These are phyloP conservation scores for Sorex maritimensis DNA, from an alignment of 2,797 vertebrate genomes.

Conservation along the genomic window DNA sequence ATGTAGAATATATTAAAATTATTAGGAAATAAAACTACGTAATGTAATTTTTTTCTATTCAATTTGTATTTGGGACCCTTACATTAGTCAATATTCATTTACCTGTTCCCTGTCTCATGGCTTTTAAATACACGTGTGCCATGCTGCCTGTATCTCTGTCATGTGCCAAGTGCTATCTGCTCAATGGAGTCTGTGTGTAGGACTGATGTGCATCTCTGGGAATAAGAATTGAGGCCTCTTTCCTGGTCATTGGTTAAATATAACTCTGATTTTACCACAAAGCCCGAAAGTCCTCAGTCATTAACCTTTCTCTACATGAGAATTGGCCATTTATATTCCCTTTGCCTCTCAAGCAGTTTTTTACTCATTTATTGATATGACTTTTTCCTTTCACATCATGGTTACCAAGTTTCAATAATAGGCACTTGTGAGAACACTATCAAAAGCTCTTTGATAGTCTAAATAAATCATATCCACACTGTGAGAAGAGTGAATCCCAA, in stretches of 20 bases:
- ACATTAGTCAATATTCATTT: slow-evolving; percentile 1
- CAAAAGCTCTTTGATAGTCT: slow-evolving; percentile 85
- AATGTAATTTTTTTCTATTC: slow-evolving; percentile 4
- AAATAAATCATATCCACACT: slow-evolving; percentile 78
- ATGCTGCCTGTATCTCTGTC: not conserved
- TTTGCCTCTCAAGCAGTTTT: slow-evolving; percentile 75
- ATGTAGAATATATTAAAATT: slow-evolving; percentile 18
- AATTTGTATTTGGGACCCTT: not conserved
- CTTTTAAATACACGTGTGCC: no score
- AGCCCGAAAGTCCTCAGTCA: slow-evolving; percentile 63
- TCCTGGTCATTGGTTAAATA: slow-evolving; percentile 67
- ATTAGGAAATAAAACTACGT: slow-evolving; percentile 63
- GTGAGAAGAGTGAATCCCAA: slow-evolving; percentile 80
- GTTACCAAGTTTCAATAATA: slow-evolving; percentile 84
- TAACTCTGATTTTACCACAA: slow-evolving; percentile 58
- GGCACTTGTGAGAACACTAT: slow-evolving; percentile 83
- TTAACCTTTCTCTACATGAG: slow-evolving; percentile 81
- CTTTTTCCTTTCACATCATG: slow-evolving; percentile 80
- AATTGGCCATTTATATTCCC: slow-evolving; percentile 78
- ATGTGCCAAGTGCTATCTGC: slow-evolving; percentile 15
- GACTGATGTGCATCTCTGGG: not conserved
- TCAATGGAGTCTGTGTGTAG: slow-evolving; percentile 71
- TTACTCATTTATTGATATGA: slow-evolving; percentile 81
- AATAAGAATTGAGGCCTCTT: slow-evolving; percentile 15
- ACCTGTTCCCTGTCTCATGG: slow-evolving; percentile 21